Evolutionary conservation across 2,888 invertebrate genomes (phyloP), one percentile per base, ranked within the genome.

Genomic region (Agrilus mali): DNA sequence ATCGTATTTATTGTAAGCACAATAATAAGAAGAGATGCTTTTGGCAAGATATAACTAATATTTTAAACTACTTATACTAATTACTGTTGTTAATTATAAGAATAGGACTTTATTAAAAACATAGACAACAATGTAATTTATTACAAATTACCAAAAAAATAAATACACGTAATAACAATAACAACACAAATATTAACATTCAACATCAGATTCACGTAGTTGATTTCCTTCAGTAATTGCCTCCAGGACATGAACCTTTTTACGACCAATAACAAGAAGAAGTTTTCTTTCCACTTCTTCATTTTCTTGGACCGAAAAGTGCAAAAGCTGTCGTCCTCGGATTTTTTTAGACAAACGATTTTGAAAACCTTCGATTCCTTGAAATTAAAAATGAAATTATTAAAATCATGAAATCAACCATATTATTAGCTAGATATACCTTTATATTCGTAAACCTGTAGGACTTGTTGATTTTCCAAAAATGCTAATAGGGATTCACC

Each of bases 401-500:
- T 7, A 7, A 8, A 32, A 14, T 36, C 4, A n/a, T 37, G 12
- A 13, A 38, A 5, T n/a, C 2, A 16, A 3, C 4, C n/a, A 31
- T 7, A n/a, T n/a, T 32, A 27, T 16, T 40, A 10, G 2, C 8
- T 4, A 22, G 35, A 33, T 31, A 49, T 56, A 68, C 70, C 71
- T 61, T 63, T 65, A 47, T 72, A 72, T 51, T 72, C 69, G 42
- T 68, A 71, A 40, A 71, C 55, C 49, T 64, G 61, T n/a, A 72
- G 47, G 7, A 49, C 50, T 50, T 52, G 55, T 41, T 54, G 40
- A 46, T 67, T 55, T 55, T 74, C 72, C 22, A 73, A 56, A 47
- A 71, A 73, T 10, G 65, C 63, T 13, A 75, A 50, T n/a, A 75
- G 51, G 0, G 71, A 72, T 53, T 73, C 71, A 22, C 70, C 70